Evolutionary conservation across 2,797 vertebrate species (phyloP).

Genomic region (Rhadinocentrus ornatus): DNA sequence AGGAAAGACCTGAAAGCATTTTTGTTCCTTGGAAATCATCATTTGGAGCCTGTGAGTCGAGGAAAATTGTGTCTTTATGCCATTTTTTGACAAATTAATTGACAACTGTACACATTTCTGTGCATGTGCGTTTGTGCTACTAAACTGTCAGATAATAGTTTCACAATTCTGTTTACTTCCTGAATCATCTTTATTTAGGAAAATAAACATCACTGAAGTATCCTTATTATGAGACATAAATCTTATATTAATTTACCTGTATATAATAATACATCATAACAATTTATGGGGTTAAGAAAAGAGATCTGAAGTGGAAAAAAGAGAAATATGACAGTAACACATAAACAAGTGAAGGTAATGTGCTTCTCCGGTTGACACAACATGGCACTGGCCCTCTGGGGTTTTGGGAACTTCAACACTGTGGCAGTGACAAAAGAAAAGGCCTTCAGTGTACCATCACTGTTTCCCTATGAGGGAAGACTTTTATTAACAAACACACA

Average conservation of each 20-base stretch:
- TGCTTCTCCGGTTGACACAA: slow-evolving; percentile 39
- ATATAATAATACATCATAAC: slow-evolving; percentile 65
- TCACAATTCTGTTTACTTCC: slow-evolving; percentile 66
- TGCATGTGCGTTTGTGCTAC: neutral
- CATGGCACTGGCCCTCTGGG: slow-evolving; percentile 27
- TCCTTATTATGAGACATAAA: slow-evolving; percentile 70
- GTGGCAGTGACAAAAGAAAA: slow-evolving; percentile 59
- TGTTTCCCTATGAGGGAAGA: slow-evolving; percentile 81
- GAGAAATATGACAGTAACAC: slow-evolving; percentile 35
- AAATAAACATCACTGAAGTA: slow-evolving; percentile 74
- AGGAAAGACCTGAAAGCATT: slow-evolving; percentile 3
- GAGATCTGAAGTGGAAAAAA: slow-evolving; percentile 14
- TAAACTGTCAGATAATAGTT: slow-evolving; percentile 33
- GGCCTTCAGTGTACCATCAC: slow-evolving; percentile 60
- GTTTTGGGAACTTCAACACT: slow-evolving; percentile 41
- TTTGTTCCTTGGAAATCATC: slow-evolving; percentile 26
- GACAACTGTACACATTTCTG: neutral
- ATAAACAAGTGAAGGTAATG: slow-evolving; percentile 43
- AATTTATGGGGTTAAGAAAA: slow-evolving; percentile 38
- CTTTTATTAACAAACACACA: slow-evolving; percentile 79
- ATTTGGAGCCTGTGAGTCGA: neutral
- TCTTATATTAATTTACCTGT: slow-evolving; percentile 80
- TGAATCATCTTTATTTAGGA: slow-evolving; percentile 64
- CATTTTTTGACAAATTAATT: slow-evolving; percentile 16
- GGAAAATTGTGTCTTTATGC: neutral